Evolutionary conservation across 1,140 invertebrate genomes (phyloP).

Genomic region (Batillaria attramentaria): DNA sequence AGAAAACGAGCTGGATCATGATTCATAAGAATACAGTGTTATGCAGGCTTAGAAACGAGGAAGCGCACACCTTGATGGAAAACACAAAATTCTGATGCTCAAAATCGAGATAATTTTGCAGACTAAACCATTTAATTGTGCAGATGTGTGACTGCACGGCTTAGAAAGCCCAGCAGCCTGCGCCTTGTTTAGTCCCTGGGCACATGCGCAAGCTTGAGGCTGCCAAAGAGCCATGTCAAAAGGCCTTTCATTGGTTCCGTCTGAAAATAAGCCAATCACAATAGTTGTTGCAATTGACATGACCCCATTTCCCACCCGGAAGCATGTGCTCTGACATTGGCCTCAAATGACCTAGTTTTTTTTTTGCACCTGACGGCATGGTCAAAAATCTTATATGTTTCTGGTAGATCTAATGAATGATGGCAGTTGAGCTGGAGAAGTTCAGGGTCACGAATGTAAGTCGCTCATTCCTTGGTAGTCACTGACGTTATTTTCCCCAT

Average conservation of each 20-base stretch:
- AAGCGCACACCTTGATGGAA: too few species aligned
- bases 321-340: slow-evolving; percentile 14
- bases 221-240: not conserved
- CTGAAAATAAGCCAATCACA: not conserved
- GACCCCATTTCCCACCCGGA: not conserved
- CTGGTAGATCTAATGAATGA: not conserved
- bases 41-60: too few species aligned
- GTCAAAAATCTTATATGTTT: too few species aligned
- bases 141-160: too few species aligned
- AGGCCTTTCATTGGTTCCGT: not conserved
- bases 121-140: too few species aligned
- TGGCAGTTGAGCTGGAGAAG: not conserved
- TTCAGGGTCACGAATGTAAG: slow-evolving; percentile 29
- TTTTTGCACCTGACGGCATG: not conserved
- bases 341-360: slow-evolving; percentile 5
- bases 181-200: too few species aligned
- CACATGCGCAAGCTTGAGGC: slow-evolving; percentile 19
- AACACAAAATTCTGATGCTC: too few species aligned
- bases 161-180: too few species aligned
- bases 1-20: too few species aligned
- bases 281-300: not conserved
- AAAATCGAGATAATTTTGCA: too few species aligned
- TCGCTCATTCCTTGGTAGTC: not conserved
- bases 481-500: not conserved
- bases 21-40: too few species aligned